Conservation (phyloP, 2,888 invertebrate genomes). For the Cantharis lateralis region DNA sequence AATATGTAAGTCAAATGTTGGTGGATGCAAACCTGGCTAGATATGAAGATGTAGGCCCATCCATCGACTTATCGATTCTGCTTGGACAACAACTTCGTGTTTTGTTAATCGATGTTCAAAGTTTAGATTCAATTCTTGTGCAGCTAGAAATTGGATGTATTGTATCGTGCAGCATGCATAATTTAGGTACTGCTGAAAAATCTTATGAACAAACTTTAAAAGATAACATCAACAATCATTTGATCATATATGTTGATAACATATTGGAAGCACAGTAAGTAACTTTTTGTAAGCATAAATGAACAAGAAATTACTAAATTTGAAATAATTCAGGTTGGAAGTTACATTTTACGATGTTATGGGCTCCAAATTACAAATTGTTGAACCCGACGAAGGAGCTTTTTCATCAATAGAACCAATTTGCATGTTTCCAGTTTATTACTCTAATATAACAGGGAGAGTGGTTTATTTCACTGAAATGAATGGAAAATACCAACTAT, state of each 20-base stretch:
- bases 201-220: slow-evolving; percentile 60
- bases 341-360: slow-evolving; percentile 66
- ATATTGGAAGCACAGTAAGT: slow-evolving; percentile 55
- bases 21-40: slow-evolving; percentile 42
- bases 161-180: slow-evolving; percentile 59
- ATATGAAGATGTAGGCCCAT: slow-evolving; percentile 26
- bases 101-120: slow-evolving; percentile 54
- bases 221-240: slow-evolving; percentile 56
- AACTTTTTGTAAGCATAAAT: neutral
- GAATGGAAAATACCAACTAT: slow-evolving; percentile 56
- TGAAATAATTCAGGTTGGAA: slow-evolving; percentile 59
- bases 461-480: slow-evolving; percentile 63
- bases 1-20: slow-evolving; percentile 41
- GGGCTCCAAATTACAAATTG: slow-evolving; percentile 58
- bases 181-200: slow-evolving; percentile 55
- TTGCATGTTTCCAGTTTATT: slow-evolving; percentile 67
- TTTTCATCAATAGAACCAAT: slow-evolving; percentile 60
- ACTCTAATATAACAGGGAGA: slow-evolving; percentile 63
- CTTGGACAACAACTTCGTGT: slow-evolving; percentile 56
- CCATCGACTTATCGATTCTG: slow-evolving; percentile 53
- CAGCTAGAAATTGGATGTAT: slow-evolving; percentile 57
- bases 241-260: slow-evolving; percentile 57
- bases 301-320: slow-evolving; percentile 4
- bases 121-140: slow-evolving; percentile 54
- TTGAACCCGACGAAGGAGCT: slow-evolving; percentile 62